Evolutionary conservation across 2,797 vertebrate genomes (phyloP).

Genomic region (Cyclura pinguis): DNA sequence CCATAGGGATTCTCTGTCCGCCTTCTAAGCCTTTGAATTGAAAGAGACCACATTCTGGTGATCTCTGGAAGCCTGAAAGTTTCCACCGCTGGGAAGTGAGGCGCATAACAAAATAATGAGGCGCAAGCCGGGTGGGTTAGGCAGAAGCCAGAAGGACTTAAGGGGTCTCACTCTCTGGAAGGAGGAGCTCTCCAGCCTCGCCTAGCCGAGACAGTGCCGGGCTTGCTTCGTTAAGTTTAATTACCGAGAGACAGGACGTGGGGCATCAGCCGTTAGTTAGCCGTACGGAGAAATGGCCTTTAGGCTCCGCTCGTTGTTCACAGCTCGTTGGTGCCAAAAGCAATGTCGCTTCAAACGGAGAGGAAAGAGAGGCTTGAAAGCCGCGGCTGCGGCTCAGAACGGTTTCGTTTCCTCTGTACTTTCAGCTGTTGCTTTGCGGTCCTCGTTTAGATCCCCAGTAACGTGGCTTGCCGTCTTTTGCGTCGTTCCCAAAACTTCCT

Average conservation of each 20-base stretch:
- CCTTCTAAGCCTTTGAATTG: too few relatives aligned
- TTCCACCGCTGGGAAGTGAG: too few relatives aligned
- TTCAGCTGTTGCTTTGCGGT: too few relatives aligned
- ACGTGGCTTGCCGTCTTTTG: not conserved
- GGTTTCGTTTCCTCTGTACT: too few relatives aligned
- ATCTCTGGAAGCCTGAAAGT: too few relatives aligned
- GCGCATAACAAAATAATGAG: too few relatives aligned
- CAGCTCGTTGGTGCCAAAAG: not conserved
- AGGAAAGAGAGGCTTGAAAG: not conserved
- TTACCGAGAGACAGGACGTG: not conserved
- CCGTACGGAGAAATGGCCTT: not conserved
- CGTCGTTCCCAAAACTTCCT: not conserved
- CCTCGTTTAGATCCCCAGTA: not conserved
- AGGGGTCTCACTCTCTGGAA: too few relatives aligned
- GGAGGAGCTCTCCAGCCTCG: not conserved
- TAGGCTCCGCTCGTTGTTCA: not conserved
- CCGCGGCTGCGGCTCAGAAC: not conserved
- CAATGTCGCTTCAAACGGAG: not conserved
- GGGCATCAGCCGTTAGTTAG: not conserved
- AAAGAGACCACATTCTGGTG: too few relatives aligned
- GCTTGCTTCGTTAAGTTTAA: constrained; percentile 1
- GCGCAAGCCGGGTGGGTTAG: too few relatives aligned
- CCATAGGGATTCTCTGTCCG: not conserved
- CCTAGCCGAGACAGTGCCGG: not conserved
- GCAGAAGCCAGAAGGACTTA: too few relatives aligned